Base-by-base conservation (phyloP, 2,888 invertebrate species). In the Lydus trimaculatus region DNA sequence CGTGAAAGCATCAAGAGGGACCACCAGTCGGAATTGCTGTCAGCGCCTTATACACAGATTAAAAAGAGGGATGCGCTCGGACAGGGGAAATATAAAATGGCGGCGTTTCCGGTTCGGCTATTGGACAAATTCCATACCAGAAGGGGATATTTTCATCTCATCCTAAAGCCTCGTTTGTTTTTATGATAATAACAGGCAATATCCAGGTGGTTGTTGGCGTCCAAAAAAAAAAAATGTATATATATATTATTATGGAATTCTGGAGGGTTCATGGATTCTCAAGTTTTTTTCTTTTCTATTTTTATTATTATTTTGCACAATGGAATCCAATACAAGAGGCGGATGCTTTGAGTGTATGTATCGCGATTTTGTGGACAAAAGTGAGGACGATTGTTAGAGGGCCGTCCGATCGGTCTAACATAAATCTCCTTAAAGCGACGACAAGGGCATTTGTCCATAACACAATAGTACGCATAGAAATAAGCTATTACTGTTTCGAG, bases 21-120 rank as follows among this genome's bases (percentile, higher is more conserved):
- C 67, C 23, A 56, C 56, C 69, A 73, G 73, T 72, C 65, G 73
- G 74, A 74, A 71, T 71, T 74, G 66, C 78, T 80, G 78, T 79
- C 79, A 76, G 77, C 79, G 80, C 80, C 80, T 79, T 80, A 79
- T 78, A 77, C 75, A 80, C 75, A 80, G 82, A 83, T 83, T 83
- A 83, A 83, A 83, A 83, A 82, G 82, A 81, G 82, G 81, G 82
- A 82, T 81, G 82, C 79, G 75, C 80, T 78, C 76, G 79, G 77
- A 76, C 78, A 72, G 77, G 77, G 76, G 76, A 73, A 76, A 70
- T 75, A 79, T 79, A 84, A 83, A 84, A 84, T 84, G 83, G 83
- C 83, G 81, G 82, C 76, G 73, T 76, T 81, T 81, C 79, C 81
- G 79, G 80, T 79, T 72, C 75, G 72, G 75, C 78, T 77, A 82